Conservation (phyloP, 30 jellyfish, hydroid and myxozoan species). For the Cassiopea andromeda region DNA sequence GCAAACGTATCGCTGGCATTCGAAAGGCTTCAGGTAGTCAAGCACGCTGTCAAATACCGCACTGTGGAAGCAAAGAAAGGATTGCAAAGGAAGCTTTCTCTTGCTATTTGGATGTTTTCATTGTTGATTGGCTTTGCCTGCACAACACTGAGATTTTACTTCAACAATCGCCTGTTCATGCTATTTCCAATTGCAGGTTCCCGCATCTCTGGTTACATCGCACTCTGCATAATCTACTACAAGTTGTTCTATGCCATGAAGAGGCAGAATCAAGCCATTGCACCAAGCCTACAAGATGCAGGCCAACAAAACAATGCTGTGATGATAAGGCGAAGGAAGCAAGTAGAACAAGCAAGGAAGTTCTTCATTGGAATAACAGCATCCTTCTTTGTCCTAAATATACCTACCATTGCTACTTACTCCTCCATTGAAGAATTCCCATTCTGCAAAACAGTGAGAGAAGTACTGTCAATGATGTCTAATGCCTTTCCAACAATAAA, state of each 20-base stretch:
- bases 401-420: neutral
- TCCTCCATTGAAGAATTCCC: neutral
- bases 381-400: neutral
- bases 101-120: neutral
- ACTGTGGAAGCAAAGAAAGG: neutral
- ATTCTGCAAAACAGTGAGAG: neutral
- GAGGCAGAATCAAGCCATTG: neutral
- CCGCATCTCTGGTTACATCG: neutral
- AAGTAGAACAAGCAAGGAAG: neutral
- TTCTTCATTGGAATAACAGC: conserved; percentile 15
- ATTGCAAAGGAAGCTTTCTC: neutral
- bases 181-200: neutral
- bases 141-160: neutral
- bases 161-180: neutral
- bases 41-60: neutral
- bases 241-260: neutral
- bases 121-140: neutral
- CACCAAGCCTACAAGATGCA: neutral
- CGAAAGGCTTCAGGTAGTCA: neutral
- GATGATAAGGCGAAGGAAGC: neutral
- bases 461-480: neutral
- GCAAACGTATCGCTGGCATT: neutral
- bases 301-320: neutral
- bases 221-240: neutral
- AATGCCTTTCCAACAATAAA: neutral